A percentile compares a stretch with the other conserved stretches of the same genome.
These are phyloP conservation scores for Potorous gilbertii DNA, from an alignment of 2,797 vertebrate genomes.

Conservation along the genomic window DNA sequence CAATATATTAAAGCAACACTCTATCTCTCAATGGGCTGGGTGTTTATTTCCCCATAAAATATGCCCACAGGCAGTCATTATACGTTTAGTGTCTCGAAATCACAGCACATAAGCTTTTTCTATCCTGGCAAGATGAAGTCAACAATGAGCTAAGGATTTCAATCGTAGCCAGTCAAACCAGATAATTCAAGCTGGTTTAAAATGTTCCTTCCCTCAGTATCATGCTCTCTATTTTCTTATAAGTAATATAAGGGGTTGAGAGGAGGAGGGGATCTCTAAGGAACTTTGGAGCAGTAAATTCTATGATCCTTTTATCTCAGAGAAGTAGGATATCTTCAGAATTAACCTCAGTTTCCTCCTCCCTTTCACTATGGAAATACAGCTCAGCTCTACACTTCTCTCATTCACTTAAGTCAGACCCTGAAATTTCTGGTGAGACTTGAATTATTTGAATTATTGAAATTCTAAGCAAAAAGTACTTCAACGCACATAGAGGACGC, in stretches of 20 bases:
- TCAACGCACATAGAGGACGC: background rate
- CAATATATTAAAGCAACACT: conserved; percentile 76
- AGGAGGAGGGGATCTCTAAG: background rate
- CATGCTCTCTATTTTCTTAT: conserved; percentile 24
- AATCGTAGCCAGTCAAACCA: conserved; percentile 63
- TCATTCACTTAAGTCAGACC: background rate
- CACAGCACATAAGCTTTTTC: conserved; percentile 66
- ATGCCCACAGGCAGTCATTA: conserved; percentile 64
- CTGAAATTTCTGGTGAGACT: background rate
- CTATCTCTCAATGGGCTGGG: conserved; percentile 74
- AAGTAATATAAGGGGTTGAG: background rate
- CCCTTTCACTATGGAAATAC: background rate
- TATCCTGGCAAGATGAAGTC: conserved; percentile 63
- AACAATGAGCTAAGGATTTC: conserved; percentile 64
- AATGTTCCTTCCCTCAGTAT: conserved; percentile 61
- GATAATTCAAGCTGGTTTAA: conserved; percentile 77
- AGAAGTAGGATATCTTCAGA: background rate
- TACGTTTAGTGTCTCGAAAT: conserved; percentile 70
- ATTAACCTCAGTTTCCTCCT: background rate
- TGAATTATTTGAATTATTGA: background rate
- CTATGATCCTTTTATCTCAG: background rate
- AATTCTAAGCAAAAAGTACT: background rate
- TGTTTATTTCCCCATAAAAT: conserved; percentile 78
- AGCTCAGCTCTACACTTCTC: background rate
- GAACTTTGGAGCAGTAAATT: background rate